phyloP scores from a whole-genome alignment of 2,113 vertebrate genomes.

The Lamprotornis superbus region DNA sequence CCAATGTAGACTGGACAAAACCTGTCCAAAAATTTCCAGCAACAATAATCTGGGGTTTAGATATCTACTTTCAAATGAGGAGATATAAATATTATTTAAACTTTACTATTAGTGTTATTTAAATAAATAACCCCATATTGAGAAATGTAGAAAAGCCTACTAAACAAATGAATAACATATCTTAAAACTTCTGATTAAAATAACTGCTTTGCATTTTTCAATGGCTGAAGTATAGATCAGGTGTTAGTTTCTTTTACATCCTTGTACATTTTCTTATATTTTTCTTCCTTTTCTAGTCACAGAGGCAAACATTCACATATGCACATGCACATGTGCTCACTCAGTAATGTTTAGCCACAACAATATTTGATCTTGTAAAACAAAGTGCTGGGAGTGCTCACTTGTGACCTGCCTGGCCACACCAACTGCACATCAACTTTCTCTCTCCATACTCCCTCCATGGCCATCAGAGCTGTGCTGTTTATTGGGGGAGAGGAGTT shows the following conservation, averaged over 20 bases:
- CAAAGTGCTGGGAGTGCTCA: neutral
- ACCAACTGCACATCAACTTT: neutral
- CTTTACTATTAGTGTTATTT: neutral
- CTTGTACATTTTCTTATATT: neutral
- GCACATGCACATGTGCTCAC: rapidly evolving
- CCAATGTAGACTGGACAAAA: neutral
- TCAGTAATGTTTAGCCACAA: neutral
- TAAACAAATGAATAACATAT: neutral
- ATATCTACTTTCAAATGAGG: neutral
- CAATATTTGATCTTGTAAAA: neutral
- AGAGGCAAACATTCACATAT: neutral
- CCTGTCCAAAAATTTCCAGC: neutral
- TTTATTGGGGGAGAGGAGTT: neutral
- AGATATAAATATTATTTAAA: neutral
- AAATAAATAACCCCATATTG: neutral
- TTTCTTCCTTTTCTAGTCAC: neutral
- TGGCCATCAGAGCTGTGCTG: neutral
- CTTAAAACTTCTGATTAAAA: neutral
- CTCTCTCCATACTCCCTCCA: neutral
- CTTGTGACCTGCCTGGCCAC: neutral
- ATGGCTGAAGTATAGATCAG: neutral
- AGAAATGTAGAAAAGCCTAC: neutral
- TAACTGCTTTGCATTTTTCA: neutral
- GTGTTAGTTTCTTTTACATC: neutral
- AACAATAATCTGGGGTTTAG: neutral